Percentiles rank a stretch among this genome's conserved stretches.
Evolutionary conservation across 2,113 vertebrate species (phyloP).

Genomic region (Fregata magnificens): DNA sequence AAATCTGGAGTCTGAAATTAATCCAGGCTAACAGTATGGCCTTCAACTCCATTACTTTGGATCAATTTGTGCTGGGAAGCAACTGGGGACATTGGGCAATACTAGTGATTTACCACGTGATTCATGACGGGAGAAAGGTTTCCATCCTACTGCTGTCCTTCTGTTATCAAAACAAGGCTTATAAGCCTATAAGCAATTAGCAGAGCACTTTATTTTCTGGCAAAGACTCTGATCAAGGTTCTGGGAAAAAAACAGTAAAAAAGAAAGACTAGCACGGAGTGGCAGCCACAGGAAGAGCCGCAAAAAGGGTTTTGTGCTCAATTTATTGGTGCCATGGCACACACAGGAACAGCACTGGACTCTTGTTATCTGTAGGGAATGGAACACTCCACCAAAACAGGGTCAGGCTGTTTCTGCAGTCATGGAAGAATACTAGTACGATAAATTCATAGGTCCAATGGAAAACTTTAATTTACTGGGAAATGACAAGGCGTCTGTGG

Average conservation of each 20-base stretch:
- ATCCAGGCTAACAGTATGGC: neutral
- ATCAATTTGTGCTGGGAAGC: neutral
- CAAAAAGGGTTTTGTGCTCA: neutral
- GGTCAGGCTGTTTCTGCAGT: conserved; percentile 29
- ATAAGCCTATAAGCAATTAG: neutral
- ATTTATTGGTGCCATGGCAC: neutral
- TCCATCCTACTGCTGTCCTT: neutral
- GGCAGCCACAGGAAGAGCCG: neutral
- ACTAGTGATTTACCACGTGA: neutral
- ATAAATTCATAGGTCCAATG: conserved; percentile 53
- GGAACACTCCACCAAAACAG: conserved; percentile 25
- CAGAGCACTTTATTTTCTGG: neutral
- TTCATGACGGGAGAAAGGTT: neutral
- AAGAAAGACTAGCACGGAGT: neutral
- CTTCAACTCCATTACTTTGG: neutral
- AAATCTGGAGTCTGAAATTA: neutral
- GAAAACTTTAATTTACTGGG: conserved; percentile 72
- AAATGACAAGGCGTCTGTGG: conserved; percentile 69
- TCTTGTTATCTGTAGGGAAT: conserved; percentile 8
- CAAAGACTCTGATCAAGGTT: neutral
- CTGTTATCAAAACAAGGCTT: neutral
- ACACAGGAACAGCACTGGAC: neutral
- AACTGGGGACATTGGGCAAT: neutral
- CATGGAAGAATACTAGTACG: conserved; percentile 29
- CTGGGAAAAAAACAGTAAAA: neutral